These are phyloP conservation scores for Albula goreensis DNA, from an alignment of 2,113 vertebrate species.

Conservation along the genomic window DNA sequence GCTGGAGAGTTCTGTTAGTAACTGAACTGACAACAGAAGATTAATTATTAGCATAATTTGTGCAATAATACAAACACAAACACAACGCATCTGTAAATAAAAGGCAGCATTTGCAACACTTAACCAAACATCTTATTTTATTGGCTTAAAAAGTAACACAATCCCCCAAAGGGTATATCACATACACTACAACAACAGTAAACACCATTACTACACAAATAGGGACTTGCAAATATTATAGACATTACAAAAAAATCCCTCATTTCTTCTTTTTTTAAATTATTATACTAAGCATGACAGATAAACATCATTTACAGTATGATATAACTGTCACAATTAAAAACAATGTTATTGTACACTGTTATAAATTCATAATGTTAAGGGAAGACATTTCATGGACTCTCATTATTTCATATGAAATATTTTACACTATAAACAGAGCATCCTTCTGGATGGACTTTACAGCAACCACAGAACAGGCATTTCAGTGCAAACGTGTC, in stretches of 20 bases:
- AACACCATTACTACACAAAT: slow-evolving; percentile 94
- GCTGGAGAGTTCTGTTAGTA: no score
- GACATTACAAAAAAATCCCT: slow-evolving; percentile 94
- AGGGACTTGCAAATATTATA: slow-evolving; percentile 97
- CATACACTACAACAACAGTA: slow-evolving; percentile 96
- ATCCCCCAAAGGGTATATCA: slow-evolving; percentile 94
- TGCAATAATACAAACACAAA: background rate
- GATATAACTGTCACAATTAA: slow-evolving; percentile 91
- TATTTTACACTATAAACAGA: slow-evolving; percentile 93
- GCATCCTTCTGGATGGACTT: slow-evolving; percentile 89
- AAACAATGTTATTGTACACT: slow-evolving; percentile 95
- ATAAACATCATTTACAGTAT: slow-evolving; percentile 98
- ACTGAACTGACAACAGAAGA: no score
- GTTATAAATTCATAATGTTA: slow-evolving; percentile 92
- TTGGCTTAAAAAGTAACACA: slow-evolving; percentile 99
- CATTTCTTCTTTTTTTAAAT: slow-evolving; percentile 72
- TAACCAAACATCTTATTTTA: slow-evolving; percentile 98
- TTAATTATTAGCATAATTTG: background rate
- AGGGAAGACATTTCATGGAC: slow-evolving; percentile 98
- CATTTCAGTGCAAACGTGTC: slow-evolving; percentile 89
- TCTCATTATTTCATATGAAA: slow-evolving; percentile 92
- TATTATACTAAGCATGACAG: slow-evolving; percentile 97
- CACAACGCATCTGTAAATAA: background rate
- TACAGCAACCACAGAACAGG: slow-evolving; percentile 90
- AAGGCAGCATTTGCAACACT: slow-evolving; percentile 49